phyloP scores from a whole-genome alignment of 1,140 invertebrate genomes.

The Coenobita brevimanus region DNA sequence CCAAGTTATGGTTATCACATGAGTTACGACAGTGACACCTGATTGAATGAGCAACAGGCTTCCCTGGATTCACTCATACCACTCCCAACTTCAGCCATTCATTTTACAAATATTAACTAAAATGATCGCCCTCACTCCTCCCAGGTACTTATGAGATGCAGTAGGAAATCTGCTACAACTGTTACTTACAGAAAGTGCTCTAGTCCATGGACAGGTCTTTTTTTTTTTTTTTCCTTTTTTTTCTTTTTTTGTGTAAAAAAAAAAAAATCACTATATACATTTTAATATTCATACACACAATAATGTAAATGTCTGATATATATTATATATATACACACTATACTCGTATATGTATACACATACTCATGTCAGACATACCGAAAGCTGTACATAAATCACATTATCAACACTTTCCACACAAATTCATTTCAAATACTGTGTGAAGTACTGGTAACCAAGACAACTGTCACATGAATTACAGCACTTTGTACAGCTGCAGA shows the following conservation, averaged over 20 bases:
- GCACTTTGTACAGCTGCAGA: constrained; percentile 62
- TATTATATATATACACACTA: constrained; percentile 18
- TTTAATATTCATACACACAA: constrained; percentile 32
- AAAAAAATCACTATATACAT: too few relatives aligned
- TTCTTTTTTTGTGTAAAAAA: constrained; percentile 36
- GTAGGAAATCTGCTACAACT: constrained; percentile 63
- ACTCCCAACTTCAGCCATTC: constrained; percentile 54
- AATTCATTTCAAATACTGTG: constrained; percentile 52
- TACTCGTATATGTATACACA: neutral
- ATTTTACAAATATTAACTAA: constrained; percentile 51
- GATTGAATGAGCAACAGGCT: constrained; percentile 62
- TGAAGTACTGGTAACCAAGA: constrained; percentile 65
- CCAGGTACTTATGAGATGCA: constrained; percentile 65
- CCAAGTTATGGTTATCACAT: constrained; percentile 60
- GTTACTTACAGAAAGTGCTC: constrained; percentile 56
- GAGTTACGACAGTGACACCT: constrained; percentile 56
- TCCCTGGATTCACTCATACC: constrained; percentile 58
- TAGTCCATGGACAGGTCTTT: constrained; percentile 61
- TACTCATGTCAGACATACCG: too few relatives aligned
- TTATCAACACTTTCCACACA: constrained; percentile 15
- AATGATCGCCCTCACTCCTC: constrained; percentile 59
- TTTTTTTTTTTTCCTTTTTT: constrained; percentile 52
- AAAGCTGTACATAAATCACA: constrained; percentile 34
- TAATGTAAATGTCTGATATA: constrained; percentile 13
- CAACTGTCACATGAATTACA: constrained; percentile 54